Evolutionary conservation across 2,888 invertebrate species (phyloP).

Genomic region (Acrobasis suavella): DNA sequence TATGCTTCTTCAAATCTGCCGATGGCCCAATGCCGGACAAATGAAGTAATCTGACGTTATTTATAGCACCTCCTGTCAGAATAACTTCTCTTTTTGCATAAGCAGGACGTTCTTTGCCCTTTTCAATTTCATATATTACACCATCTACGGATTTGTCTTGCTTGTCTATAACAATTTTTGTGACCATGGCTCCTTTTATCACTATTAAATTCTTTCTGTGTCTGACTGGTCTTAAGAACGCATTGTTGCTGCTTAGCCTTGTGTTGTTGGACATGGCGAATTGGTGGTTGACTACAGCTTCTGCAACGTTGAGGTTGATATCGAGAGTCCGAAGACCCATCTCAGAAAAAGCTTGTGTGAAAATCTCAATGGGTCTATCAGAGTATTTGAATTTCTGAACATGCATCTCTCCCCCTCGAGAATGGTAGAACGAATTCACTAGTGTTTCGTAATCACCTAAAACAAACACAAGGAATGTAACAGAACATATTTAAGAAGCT

Average conservation of each 20-base stretch:
- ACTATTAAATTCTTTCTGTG: constrained; percentile 69
- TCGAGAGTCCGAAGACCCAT: constrained; percentile 70
- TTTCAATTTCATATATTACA: constrained; percentile 67
- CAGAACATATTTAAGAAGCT: too few relatives aligned
- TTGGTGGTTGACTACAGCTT: constrained; percentile 72
- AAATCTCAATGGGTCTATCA: constrained; percentile 68
- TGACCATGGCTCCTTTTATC: constrained; percentile 67
- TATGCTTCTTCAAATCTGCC: constrained; percentile 61
- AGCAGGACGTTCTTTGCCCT: constrained; percentile 66
- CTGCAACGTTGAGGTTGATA: constrained; percentile 68
- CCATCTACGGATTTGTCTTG: constrained; percentile 69
- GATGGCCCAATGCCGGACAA: constrained; percentile 72
- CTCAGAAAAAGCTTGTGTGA: constrained; percentile 65
- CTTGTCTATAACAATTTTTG: constrained; percentile 65
- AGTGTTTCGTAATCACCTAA: constrained; percentile 74
- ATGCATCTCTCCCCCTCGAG: constrained; percentile 73
- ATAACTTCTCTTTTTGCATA: constrained; percentile 73
- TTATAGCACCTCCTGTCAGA: constrained; percentile 70
- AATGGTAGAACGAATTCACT: constrained; percentile 72
- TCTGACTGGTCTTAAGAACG: constrained; percentile 67
- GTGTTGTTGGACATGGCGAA: constrained; percentile 71
- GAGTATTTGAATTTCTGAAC: constrained; percentile 70
- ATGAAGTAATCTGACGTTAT: constrained; percentile 70
- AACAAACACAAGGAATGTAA: constrained; percentile 7
- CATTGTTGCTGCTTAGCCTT: constrained; percentile 68